These are phyloP conservation scores for Poecilia latipinna DNA, from an alignment of 2,113 vertebrate genomes.

Conservation along the genomic window DNA sequence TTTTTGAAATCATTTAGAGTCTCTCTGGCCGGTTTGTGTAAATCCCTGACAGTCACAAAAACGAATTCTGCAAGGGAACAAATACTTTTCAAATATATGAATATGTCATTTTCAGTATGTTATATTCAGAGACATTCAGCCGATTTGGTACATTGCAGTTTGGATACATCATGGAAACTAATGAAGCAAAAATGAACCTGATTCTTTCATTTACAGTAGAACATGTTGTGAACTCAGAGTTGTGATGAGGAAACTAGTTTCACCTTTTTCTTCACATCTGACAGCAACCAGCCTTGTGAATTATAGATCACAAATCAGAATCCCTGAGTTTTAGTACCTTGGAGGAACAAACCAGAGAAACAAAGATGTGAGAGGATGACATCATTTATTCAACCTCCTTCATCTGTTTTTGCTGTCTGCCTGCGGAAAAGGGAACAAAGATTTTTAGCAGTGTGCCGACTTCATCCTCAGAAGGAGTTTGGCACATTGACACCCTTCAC, in stretches of 20 bases:
- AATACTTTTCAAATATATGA: too few relatives aligned
- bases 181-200: background rate
- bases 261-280: background rate
- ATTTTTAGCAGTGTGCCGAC: background rate
- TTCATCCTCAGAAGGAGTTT: slow-evolving; percentile 7
- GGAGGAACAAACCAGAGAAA: background rate
- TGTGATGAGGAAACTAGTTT: background rate
- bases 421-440: slow-evolving; percentile 7
- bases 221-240: background rate
- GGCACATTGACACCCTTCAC: slow-evolving; percentile 5
- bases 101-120: too few relatives aligned
- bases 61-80: too few relatives aligned
- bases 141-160: background rate
- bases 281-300: background rate
- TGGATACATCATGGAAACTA: background rate
- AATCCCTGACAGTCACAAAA: too few relatives aligned
- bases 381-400: slow-evolving; percentile 9
- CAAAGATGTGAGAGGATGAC: background rate
- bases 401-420: background rate
- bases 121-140: background rate
- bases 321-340: background rate
- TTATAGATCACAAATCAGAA: slow-evolving; percentile 9
- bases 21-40: too few relatives aligned
- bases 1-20: too few relatives aligned
- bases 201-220: background rate